phyloP scores from a whole-genome alignment of 64 coral and sea anemone genomes.

The Montipora sp. region DNA sequence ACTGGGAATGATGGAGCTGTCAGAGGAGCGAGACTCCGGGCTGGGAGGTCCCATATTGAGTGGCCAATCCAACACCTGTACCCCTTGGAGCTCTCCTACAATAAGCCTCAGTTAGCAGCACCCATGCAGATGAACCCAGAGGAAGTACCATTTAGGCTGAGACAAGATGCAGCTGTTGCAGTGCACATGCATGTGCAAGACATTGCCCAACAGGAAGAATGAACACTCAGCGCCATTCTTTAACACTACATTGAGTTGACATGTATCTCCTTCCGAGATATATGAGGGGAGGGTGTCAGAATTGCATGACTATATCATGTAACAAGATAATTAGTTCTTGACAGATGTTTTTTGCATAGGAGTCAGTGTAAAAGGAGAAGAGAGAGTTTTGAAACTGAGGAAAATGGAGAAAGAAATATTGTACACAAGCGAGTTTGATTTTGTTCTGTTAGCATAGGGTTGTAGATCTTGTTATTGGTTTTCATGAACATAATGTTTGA shows the following conservation, averaged over 20 bases:
- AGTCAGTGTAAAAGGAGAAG: too few relatives aligned
- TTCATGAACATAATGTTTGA: too few relatives aligned
- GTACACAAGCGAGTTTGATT: too few relatives aligned
- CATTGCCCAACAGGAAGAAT: background rate
- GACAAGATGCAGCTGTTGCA: background rate
- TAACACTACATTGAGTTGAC: background rate
- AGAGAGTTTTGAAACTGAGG: too few relatives aligned
- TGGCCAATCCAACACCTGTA: background rate
- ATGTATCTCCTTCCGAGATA: too few relatives aligned
- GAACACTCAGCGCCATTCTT: background rate
- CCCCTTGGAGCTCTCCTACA: background rate
- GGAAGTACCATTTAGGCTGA: background rate
- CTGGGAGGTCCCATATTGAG: background rate
- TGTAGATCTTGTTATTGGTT: too few relatives aligned
- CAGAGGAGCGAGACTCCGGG: background rate
- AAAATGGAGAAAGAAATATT: too few relatives aligned
- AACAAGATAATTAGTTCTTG: too few relatives aligned
- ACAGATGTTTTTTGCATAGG: too few relatives aligned
- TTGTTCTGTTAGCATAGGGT: too few relatives aligned
- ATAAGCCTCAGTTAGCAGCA: background rate
- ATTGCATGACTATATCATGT: too few relatives aligned
- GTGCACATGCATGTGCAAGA: background rate
- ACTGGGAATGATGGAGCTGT: background rate
- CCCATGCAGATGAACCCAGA: background rate
- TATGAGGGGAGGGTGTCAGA: too few relatives aligned